Conservation (phyloP, 2,888 invertebrate genomes). For the Unio pictorum region DNA sequence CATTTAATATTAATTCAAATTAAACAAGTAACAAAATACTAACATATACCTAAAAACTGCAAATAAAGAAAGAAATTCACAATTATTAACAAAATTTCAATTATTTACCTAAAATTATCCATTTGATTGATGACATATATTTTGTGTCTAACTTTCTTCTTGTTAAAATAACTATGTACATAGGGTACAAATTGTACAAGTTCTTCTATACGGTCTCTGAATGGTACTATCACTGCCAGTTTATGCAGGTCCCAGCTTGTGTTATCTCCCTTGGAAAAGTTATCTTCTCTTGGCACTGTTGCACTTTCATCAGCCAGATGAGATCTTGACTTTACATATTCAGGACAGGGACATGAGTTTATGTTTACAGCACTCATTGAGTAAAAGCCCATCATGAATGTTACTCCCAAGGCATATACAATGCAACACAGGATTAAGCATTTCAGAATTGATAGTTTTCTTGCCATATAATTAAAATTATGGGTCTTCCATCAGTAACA, state of each 20-base stretch:
- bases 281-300: background rate
- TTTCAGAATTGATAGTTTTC: no score
- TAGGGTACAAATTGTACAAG: constrained; percentile 93
- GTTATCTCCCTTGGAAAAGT: constrained; percentile 14
- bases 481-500: no score
- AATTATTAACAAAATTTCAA: background rate
- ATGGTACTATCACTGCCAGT: constrained; percentile 93
- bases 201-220: constrained; percentile 95
- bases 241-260: constrained; percentile 43
- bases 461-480: no score
- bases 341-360: no score
- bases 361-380: no score
- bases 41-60: background rate
- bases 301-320: no score
- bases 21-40: no score
- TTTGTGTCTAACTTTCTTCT: constrained; percentile 85
- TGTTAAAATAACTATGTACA: constrained; percentile 85
- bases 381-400: no score
- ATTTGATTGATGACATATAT: constrained; percentile 94
- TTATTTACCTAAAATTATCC: constrained; percentile 69
- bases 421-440: no score
- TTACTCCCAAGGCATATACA: no score
- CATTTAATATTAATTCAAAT: no score
- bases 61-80: background rate
- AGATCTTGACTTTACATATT: no score